phyloP scores from a whole-genome alignment of 2,113 vertebrate species.

The Grammomys surdaster region DNA sequence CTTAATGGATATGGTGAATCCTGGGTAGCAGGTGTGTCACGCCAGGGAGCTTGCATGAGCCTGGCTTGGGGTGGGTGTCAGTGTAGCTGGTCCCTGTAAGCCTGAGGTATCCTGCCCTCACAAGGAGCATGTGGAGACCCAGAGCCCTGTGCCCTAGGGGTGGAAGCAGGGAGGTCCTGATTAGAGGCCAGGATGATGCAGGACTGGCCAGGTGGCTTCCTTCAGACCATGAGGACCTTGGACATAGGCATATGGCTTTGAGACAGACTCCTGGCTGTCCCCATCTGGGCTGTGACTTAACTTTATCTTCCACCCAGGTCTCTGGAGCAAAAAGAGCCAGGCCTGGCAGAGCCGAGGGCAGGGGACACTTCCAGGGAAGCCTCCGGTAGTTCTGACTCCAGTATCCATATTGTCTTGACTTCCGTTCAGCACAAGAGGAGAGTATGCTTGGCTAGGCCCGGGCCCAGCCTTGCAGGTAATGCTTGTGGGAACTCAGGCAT shows the following conservation, averaged over 20 bases:
- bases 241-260: background rate
- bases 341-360: rapidly evolving
- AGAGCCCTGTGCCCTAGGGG: background rate
- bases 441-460: background rate
- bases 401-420: background rate
- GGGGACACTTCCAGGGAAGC: slow-evolving; percentile 33
- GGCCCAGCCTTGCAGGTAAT: slow-evolving; percentile 64
- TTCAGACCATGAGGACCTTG: background rate
- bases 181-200: background rate
- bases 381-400: background rate
- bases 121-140: no score
- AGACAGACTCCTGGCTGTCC: background rate
- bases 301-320: background rate
- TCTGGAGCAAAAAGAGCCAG: background rate
- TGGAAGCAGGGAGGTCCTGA: no score
- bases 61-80: no score
- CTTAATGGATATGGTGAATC: background rate
- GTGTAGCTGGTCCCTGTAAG: no score
- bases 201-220: background rate
- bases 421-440: slow-evolving; percentile 69
- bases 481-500: background rate
- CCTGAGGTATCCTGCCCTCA: rapidly evolving
- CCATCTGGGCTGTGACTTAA: background rate
- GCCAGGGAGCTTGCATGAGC: no score
- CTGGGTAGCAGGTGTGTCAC: background rate